Base-by-base conservation (phyloP, 2,113 vertebrate genomes). In the Ailuropoda melanoleuca region DNA sequence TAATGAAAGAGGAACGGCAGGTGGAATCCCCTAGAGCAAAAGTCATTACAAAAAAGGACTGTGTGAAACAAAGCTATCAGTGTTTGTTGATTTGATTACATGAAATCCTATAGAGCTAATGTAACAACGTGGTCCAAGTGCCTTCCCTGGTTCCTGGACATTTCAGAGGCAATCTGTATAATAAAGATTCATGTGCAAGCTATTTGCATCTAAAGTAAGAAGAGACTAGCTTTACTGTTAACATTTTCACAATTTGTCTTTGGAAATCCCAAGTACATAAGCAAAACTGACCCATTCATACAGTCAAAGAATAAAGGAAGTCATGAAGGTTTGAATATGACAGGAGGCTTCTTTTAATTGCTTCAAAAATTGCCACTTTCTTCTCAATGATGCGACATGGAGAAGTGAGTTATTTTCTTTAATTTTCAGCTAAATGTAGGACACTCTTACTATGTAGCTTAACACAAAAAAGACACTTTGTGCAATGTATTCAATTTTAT, bases 21-120 rank as follows among this genome's bases (percentile, higher is more conserved):
- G 80, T 77, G 66, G 50, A 96, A 93, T 88, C 55, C 90, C 60
- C 94, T 93, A 55, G 31, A 93, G 80, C 66, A 89, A 97, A 98
- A 92, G 19, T 14, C 64, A 90, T 90, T 84, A 77, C 34, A 53
- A 34, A 89, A 90, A 94, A 90, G 15, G 17, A 56, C 50, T 84
- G 15, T 50, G 55, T 58, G 70, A 92, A 97, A 89, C 39, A 92
- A 86, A 96, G 23, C 23, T 87, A 58, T 74, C 34, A 58, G 15
- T 29, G 87, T 48, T 88, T 74, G 23, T 37, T 87, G 34, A 31
- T 77, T 77, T 83, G 66, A 95, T 92, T 91, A 96, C 8, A 70
- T 86, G 84, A 80, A 95, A 81, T 91, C 15, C 48, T 62, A 53
- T n/a, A 74, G 31, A 87, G 93, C 60, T 90, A 92, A 90, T 84